Evolutionary conservation across 2,797 vertebrate species (phyloP), one percentile per base, ranked within the genome.

Genomic region (Centropyge bicolor): DNA sequence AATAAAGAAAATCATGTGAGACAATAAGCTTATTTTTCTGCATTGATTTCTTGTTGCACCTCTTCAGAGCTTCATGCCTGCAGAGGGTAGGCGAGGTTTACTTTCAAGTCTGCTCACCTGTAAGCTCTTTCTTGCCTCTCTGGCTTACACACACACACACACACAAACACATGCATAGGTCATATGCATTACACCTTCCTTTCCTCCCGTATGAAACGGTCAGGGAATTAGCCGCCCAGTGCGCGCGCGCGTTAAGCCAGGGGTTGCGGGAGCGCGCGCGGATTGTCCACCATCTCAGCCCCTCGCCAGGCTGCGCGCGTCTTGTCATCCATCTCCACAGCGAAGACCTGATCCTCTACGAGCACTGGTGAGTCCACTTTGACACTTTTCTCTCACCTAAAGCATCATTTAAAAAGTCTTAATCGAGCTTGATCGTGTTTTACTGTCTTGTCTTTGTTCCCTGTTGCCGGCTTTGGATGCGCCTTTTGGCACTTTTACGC

Each of bases 181-280:
- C 74, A 81, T 67, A 61, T 75, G 71, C 60, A 63, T 65, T 81
- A 78, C 90, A 86, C 86, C 82, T 85, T 85, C 67, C 56, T 61
- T 70, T 68, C 40, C 74, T 71, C 41, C 63, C 49, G 46, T 67
- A 86, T 93, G 91, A 90, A 89, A 79, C 84, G 80, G 80, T 91
- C 83, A 93, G 95, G 94, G 95, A 96, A 96, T 97, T 96, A 97
- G 95, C 95, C 78, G 81, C 22, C 65, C 72, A 78, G 84, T 31
- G 86, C 81, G 88, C 90, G 88, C 86, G 92, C 64, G 90, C 9
- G 79, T 93, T 97, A 97, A 97, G 92, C 94, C 91, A 87, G 81
- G 74, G 84, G 87, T 86, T 81, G 55, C 91, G 94, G 93, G 92
- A 91, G 74, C 88, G 93, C 88, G 93, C 95, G 85, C 91, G 92